Base-by-base conservation (phyloP, 2,797 vertebrate species). In the Sciurus carolinensis region DNA sequence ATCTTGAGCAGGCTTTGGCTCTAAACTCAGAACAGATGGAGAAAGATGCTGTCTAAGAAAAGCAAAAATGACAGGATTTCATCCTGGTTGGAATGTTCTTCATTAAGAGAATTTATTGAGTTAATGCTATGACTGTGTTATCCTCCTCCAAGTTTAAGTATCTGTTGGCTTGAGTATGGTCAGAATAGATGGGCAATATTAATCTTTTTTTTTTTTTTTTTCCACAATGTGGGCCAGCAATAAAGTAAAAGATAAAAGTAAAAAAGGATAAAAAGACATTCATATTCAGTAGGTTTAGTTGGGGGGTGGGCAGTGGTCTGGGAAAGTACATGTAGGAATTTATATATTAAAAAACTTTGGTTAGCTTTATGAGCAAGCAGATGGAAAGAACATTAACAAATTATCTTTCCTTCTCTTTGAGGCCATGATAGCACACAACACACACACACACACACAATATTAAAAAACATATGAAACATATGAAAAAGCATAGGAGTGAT, bases 11-110 rank as follows among this genome's bases (percentile, higher is more conserved):
- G 17, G 57, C 22, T 73, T 95, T 97, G 91, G 80, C 80, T 97
- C 26, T 67, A 93, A 96, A 91, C 67, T 87, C 57, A 81, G 83
- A 96, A 87, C 96, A 97, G 87, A 97, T 97, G 96, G 96, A 86
- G 64, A 80, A 75, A 26, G 75, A 90, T 94, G 80, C 79, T 95
- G 14, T 94, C 91, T 96, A 97, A 96, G 97, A 96, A 96, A 93
- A 96, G 52, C 89, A 94, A n/a, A 94, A 86, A 79, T 91, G 85
- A 95, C 44, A 80, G 79, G 95, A 83, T 80, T 96, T 82, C 47
- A 67, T 87, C 77, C 59, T 83, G 18, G 33, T 83, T 66, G 83
- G 54, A 94, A 80, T 95, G 59, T 84, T 91, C 52, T 93, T 91
- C 64, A 93, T 95, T 91, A 96, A 91, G 75, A 80, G 52, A 79